phyloP scores from a whole-genome alignment of 30 jellyfish, hydroid and myxozoan species.

The Pelagia noctiluca region DNA sequence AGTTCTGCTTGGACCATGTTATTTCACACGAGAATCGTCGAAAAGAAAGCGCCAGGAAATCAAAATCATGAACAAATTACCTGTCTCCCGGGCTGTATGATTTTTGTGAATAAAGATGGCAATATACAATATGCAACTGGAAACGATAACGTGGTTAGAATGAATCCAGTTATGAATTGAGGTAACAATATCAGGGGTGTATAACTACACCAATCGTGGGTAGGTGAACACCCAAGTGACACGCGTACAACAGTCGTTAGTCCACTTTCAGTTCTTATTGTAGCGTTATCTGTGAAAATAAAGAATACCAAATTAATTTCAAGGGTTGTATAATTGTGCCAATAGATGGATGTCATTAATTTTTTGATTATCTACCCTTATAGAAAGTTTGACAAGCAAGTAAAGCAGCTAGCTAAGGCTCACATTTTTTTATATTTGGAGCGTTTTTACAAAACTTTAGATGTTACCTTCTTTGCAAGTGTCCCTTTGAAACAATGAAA shows the following conservation, averaged over 20 bases:
- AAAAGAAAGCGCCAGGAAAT: too few relatives aligned
- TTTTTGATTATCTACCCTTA: background rate
- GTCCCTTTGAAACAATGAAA: too few relatives aligned
- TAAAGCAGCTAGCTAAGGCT: too few relatives aligned
- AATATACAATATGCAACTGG: constrained; percentile 45
- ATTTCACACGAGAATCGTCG: too few relatives aligned
- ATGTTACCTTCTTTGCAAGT: too few relatives aligned
- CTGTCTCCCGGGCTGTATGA: constrained; percentile 67
- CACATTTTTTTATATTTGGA: too few relatives aligned
- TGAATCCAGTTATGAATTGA: constrained; percentile 30
- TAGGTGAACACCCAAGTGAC: constrained; percentile 60
- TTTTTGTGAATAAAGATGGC: constrained; percentile 51
- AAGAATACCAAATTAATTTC: background rate
- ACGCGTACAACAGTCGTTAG: background rate
- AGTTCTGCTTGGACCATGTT: too few relatives aligned
- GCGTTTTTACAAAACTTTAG: too few relatives aligned
- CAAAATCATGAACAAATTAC: too few relatives aligned
- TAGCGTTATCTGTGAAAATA: constrained; percentile 9
- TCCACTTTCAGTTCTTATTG: constrained; percentile 40
- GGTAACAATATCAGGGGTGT: constrained; percentile 35
- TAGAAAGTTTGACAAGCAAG: too few relatives aligned
- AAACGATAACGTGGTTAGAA: constrained; percentile 15
- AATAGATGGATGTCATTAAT: too few relatives aligned
- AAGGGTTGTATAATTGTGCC: too few relatives aligned
- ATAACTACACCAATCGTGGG: constrained; percentile 52